Conservation (phyloP, 2,797 vertebrate genomes). For the Sitta carolinensis region DNA sequence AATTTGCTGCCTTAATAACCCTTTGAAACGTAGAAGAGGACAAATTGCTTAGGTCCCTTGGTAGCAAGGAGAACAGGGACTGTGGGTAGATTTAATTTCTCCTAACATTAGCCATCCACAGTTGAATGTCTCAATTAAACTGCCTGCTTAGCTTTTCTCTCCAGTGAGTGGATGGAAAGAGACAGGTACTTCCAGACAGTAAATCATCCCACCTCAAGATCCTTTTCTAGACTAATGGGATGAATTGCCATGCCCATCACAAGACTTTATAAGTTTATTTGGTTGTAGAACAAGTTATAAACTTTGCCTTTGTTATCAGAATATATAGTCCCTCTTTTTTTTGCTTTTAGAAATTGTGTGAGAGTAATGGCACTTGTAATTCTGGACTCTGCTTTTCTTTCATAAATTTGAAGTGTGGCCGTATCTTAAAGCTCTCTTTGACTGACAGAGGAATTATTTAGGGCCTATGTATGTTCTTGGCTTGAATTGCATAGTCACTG, state of each 20-base stretch:
- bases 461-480: background rate
- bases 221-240: background rate
- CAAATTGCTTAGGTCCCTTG: background rate
- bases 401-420: background rate
- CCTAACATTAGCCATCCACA: background rate
- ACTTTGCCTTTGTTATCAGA: background rate
- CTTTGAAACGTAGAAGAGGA: background rate
- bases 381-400: background rate
- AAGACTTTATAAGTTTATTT: background rate
- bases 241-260: background rate
- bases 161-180: background rate
- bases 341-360: background rate
- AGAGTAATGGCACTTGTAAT: background rate
- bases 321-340: background rate
- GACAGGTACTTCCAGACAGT: background rate
- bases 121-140: slow-evolving; percentile 10
- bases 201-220: background rate
- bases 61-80: background rate
- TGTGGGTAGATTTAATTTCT: slow-evolving; percentile 6
- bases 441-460: background rate
- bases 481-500: background rate
- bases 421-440: background rate
- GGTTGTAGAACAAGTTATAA: background rate
- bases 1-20: background rate
- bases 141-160: background rate